Conservation (phyloP, 2,797 vertebrate species). For the Tadarida brasiliensis region DNA sequence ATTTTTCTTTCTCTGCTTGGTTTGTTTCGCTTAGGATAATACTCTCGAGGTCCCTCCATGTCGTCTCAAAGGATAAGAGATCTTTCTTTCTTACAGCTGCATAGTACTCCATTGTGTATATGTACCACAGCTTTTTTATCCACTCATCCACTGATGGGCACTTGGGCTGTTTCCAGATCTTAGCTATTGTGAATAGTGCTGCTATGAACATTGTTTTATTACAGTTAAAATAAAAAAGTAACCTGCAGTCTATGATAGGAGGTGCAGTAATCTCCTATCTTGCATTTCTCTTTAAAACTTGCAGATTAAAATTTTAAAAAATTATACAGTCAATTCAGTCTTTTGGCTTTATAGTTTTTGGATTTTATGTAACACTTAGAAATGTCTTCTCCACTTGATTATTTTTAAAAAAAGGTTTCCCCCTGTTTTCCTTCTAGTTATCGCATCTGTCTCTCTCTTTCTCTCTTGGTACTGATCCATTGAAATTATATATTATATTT, state of each 20-base stretch:
- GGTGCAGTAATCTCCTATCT: not conserved
- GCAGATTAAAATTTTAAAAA: slow-evolving; percentile 1
- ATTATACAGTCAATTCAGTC: not conserved
- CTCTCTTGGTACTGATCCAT: not conserved
- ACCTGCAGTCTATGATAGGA: not conserved
- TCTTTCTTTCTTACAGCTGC: too few species aligned
- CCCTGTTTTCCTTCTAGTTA: not conserved
- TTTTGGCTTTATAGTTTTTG: slow-evolving; percentile 11
- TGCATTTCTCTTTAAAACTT: not conserved
- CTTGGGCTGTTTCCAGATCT: too few species aligned
- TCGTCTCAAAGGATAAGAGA: too few species aligned
- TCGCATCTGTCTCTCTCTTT: not conserved
- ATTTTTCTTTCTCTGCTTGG: too few species aligned
- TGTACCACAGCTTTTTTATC: too few species aligned
- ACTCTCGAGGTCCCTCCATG: too few species aligned
- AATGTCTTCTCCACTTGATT: not conserved
- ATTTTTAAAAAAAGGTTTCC: not conserved
- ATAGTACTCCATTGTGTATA: too few species aligned
- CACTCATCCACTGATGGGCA: too few species aligned
- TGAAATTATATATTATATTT: slow-evolving; percentile 25
- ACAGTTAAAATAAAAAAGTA: not conserved
- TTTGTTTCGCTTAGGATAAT: too few species aligned
- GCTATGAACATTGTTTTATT: slow-evolving; percentile 49
- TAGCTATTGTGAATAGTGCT: too few species aligned
- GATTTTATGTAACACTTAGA: not conserved